A percentile compares a stretch with the other conserved stretches of the same genome.
These are phyloP conservation scores for Phortica variegata DNA, from an alignment of 1,140 invertebrate species.

Conservation along the genomic window DNA sequence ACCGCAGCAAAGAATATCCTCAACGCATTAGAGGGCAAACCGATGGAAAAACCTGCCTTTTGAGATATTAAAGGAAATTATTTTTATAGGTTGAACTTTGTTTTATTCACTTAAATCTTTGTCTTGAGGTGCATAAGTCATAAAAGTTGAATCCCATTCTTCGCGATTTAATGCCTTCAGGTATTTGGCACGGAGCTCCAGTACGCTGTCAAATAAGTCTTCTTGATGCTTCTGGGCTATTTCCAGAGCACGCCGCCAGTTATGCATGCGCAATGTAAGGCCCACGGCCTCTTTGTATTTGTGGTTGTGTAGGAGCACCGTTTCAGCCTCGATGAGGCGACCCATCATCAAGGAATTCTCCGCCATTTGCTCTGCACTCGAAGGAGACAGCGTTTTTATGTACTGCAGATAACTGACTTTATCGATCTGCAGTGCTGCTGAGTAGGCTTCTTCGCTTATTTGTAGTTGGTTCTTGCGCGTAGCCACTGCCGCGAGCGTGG, in stretches of 20 bases:
- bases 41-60: slow-evolving; percentile 63
- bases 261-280: slow-evolving; percentile 78
- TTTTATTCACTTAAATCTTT: slow-evolving; percentile 22
- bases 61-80: slow-evolving; percentile 3
- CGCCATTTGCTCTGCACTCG: slow-evolving; percentile 68
- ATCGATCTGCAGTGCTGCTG: slow-evolving; percentile 84
- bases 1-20: slow-evolving; percentile 79
- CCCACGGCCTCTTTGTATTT: slow-evolving; percentile 75
- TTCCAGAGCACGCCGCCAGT: slow-evolving; percentile 87
- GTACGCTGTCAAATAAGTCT: slow-evolving; percentile 75
- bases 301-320: slow-evolving; percentile 77
- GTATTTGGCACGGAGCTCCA: slow-evolving; percentile 75
- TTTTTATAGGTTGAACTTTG: not conserved
- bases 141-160: slow-evolving; percentile 74
- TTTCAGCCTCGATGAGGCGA: slow-evolving; percentile 78
- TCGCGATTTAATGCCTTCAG: slow-evolving; percentile 71
- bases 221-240: slow-evolving; percentile 77
- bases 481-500: slow-evolving; percentile 82
- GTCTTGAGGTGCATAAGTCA: slow-evolving; percentile 65
- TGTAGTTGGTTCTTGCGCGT: slow-evolving; percentile 74
- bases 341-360: slow-evolving; percentile 80
- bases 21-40: slow-evolving; percentile 69
- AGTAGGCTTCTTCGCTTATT: slow-evolving; percentile 87
- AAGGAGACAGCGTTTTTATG: slow-evolving; percentile 67
- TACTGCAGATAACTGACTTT: slow-evolving; percentile 86